Conservation (phyloP, 2,888 invertebrate species). For the Lasioglossum malachurum region DNA sequence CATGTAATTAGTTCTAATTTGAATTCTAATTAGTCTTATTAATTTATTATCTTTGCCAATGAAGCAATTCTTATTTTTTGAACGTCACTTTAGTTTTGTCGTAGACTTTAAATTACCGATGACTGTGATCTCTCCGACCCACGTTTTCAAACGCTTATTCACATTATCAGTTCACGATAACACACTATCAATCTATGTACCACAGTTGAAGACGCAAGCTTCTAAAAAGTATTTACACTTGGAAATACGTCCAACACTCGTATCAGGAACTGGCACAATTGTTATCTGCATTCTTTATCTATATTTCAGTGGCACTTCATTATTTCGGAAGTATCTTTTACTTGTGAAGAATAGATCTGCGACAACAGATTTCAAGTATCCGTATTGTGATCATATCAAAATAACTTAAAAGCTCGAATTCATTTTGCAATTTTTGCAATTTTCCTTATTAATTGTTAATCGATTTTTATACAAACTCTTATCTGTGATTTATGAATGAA, state of each 20-base stretch:
- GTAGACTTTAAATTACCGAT: background rate
- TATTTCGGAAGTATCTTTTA: background rate
- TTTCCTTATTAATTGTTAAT: too few species aligned
- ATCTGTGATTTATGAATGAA: too few species aligned
- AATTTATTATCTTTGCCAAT: background rate
- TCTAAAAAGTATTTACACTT: background rate
- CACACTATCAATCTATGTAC: background rate
- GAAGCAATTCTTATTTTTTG: background rate
- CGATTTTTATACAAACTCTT: too few species aligned
- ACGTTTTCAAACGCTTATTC: background rate
- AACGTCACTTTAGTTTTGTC: background rate
- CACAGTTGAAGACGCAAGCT: background rate
- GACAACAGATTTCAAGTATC: too few species aligned
- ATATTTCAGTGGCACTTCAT: background rate
- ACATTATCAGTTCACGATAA: background rate
- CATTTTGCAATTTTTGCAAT: too few species aligned
- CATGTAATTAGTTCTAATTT: too few species aligned
- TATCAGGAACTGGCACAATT: background rate
- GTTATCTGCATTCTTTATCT: background rate
- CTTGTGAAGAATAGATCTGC: too few species aligned
- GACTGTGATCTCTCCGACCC: background rate
- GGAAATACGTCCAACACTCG: background rate
- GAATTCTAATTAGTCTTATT: too few species aligned
- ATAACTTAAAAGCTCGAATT: too few species aligned
- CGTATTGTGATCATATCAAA: too few species aligned